Conservation (phyloP, 2,797 vertebrate species). For the Pempheris klunzingeri region DNA sequence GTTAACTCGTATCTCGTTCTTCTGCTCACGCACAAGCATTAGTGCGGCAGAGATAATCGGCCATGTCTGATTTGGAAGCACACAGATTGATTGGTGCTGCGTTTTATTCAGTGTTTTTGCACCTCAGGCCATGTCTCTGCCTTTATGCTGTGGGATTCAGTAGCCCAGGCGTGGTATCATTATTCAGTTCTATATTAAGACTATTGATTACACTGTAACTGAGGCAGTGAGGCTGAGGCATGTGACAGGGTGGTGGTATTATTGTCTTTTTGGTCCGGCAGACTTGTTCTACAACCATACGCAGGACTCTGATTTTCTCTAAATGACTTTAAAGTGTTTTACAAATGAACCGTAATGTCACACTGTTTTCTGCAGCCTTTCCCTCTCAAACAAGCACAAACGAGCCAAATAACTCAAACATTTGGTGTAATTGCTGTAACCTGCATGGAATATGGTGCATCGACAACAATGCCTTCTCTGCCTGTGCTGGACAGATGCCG, state of each 20-base stretch:
- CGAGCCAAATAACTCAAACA: conserved; percentile 59
- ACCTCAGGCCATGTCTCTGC: conserved; percentile 70
- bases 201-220: conserved; percentile 73
- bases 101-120: conserved; percentile 72
- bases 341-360: conserved; percentile 12
- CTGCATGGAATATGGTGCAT: conserved; percentile 62
- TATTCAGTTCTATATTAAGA: conserved; percentile 74
- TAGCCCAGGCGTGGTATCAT: conserved; percentile 59
- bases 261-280: conserved; percentile 19
- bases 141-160: conserved; percentile 54
- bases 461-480: conserved; percentile 53
- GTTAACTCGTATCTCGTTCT: conserved; percentile 64
- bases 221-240: conserved; percentile 41
- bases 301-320: background rate
- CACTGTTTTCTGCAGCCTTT: conserved; percentile 10
- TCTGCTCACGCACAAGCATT: conserved; percentile 40
- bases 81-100: conserved; percentile 74
- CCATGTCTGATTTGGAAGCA: conserved; percentile 72
- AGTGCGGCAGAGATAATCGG: conserved; percentile 63
- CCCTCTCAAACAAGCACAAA: conserved; percentile 35
- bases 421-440: conserved; percentile 62
- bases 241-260: conserved; percentile 30
- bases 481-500: conserved; percentile 75
- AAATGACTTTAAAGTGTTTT: no score
- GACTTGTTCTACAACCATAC: background rate